These are phyloP conservation scores for Anhinga anhinga DNA, from an alignment of 2,113 vertebrate genomes.

Conservation along the genomic window DNA sequence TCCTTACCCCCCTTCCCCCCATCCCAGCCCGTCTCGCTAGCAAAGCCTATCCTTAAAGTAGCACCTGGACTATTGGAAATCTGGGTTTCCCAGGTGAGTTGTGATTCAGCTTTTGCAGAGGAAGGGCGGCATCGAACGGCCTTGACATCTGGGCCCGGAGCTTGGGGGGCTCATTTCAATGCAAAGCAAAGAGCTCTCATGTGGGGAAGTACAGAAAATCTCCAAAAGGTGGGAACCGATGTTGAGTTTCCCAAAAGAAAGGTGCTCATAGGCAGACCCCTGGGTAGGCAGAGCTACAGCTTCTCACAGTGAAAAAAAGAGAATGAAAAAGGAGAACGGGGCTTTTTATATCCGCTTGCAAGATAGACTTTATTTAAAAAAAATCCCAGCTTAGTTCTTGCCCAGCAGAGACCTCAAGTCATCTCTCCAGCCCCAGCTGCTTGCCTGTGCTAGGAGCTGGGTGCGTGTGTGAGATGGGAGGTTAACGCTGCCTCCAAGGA, in stretches of 20 bases:
- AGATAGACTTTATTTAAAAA: background rate
- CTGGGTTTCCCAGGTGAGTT: background rate
- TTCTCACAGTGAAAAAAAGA: background rate
- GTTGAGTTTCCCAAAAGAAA: background rate
- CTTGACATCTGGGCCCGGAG: background rate
- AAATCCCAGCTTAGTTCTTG: background rate
- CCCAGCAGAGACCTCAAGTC: background rate
- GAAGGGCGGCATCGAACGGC: background rate
- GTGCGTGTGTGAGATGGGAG: fast-evolving
- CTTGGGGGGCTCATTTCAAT: background rate
- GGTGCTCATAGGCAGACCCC: background rate
- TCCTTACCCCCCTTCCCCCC: background rate
- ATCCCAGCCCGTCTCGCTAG: fast-evolving
- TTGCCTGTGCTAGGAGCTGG: fast-evolving
- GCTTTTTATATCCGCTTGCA: background rate
- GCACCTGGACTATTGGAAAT: background rate
- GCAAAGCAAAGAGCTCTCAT: background rate
- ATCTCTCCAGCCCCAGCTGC: background rate
- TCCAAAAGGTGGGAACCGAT: background rate
- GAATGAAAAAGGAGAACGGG: background rate
- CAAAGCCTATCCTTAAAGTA: background rate
- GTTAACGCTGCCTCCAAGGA: background rate
- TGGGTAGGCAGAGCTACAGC: background rate
- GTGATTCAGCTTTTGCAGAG: background rate
- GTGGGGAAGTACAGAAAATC: background rate